Base-by-base conservation (phyloP, 2,888 invertebrate genomes). In the Morinoia aosen region DNA sequence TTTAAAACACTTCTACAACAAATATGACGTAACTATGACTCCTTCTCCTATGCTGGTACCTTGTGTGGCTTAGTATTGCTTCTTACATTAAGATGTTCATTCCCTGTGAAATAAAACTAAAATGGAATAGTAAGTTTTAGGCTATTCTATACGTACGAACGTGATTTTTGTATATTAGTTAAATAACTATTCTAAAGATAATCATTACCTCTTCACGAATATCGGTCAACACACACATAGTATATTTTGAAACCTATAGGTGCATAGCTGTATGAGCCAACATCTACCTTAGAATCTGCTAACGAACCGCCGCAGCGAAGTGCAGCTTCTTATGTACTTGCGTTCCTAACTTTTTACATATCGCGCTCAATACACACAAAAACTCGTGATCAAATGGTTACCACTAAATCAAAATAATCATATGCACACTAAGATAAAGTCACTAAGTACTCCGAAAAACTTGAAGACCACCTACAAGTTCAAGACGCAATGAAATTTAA, bases 241-340 rank as follows among this genome's bases (percentile, higher is more conserved):
- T 33, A 76, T 33, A 76, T 76, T 76, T 76, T 76, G 76, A 76
- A 33, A 76, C 76, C 19, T 76, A 76, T 25, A 76, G 76, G 76
- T 76, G 76, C 76, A 76, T 33, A 76, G 76, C 76, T 76, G 76
- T 76, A 76, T 76, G 76, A 16, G 76, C 76, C 76, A 76, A 76
- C 76, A 76, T 76, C 19, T 76, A 76, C 76, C 25, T 76, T 76
- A 33, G 25, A 19, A 76, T 76, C 25, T 33, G 76, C 33, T 76
- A 76, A 33, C 25, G 16, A 25, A 25, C 33, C 25, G 16, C 25
- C 3, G 8, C 16, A 76, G 0, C 25, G 76, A 76, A 76, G 25
- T 10, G 76, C 76, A 76, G 25, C 25, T 76, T 8, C 25, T 76
- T 16, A 48, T 48, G 48, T 48, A 16, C 76, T 16, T 61, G 61